Evolutionary conservation across 2,797 vertebrate genomes (phyloP).

Genomic region (Sciaenops ocellatus): DNA sequence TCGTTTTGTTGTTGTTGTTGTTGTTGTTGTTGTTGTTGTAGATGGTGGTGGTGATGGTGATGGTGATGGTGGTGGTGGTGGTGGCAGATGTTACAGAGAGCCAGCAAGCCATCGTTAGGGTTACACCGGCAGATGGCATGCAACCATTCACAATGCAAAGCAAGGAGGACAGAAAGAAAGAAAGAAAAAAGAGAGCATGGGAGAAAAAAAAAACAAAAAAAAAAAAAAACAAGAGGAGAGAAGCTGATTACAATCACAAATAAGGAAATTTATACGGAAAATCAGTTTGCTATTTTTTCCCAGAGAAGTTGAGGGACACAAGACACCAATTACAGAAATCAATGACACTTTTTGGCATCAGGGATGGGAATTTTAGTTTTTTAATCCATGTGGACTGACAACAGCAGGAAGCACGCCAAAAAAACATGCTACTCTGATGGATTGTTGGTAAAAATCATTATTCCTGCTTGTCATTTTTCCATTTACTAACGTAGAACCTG

Average conservation of each 20-base stretch:
- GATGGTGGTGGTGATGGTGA: background rate
- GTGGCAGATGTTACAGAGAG: slow-evolving; percentile 93
- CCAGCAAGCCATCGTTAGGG: slow-evolving; percentile 96
- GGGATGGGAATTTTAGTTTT: slow-evolving; percentile 50
- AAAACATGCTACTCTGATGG: slow-evolving; percentile 19
- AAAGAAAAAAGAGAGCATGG: slow-evolving; percentile 85
- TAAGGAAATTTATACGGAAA: slow-evolving; percentile 93
- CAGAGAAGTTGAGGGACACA: slow-evolving; percentile 84
- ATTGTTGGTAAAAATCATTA: background rate
- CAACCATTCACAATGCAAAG: slow-evolving; percentile 97
- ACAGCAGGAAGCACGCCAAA: slow-evolving; percentile 24
- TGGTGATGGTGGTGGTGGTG: slow-evolving; percentile 23
- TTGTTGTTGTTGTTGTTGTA: slow-evolving; percentile 49
- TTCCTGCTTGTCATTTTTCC: background rate
- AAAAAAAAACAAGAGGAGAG: slow-evolving; percentile 89
- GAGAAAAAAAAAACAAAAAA: slow-evolving; percentile 55
- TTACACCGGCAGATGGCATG: slow-evolving; percentile 99
- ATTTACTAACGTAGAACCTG: background rate
- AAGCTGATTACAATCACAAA: slow-evolving; percentile 99
- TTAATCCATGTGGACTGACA: slow-evolving; percentile 18
- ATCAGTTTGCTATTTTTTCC: slow-evolving; percentile 90
- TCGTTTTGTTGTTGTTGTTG: slow-evolving; percentile 55
- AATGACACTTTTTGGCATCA: slow-evolving; percentile 27
- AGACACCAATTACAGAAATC: slow-evolving; percentile 37
- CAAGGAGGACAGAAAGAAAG: slow-evolving; percentile 84